Conservation (phyloP, 2,888 invertebrate species). For the Zele albiditarsus region DNA sequence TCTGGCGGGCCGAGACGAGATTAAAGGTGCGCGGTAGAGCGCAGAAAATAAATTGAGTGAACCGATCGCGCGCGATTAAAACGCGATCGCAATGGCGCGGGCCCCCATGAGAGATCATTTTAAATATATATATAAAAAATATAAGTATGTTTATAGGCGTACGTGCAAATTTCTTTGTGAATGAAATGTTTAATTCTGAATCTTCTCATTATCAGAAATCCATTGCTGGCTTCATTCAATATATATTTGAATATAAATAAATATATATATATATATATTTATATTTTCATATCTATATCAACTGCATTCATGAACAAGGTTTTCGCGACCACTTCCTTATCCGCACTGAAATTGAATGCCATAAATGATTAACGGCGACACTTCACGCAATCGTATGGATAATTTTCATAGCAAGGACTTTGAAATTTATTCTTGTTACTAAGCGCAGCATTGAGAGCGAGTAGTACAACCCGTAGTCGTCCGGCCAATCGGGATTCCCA, state of each 20-base stretch:
- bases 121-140: constrained; percentile 28
- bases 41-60: constrained; percentile 51
- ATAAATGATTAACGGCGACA: constrained; percentile 24
- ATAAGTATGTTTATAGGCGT: constrained; percentile 18
- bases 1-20: constrained; percentile 42
- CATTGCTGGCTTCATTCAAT: background rate
- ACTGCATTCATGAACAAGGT: background rate
- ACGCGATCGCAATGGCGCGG: constrained; percentile 45
- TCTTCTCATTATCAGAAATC: background rate
- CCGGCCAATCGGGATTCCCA: constrained; percentile 54
- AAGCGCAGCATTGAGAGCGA: constrained; percentile 18
- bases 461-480: constrained; percentile 37
- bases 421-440: constrained; percentile 25
- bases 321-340: background rate
- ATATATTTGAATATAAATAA: background rate
- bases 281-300: background rate
- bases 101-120: constrained; percentile 36
- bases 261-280: background rate
- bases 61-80: constrained; percentile 52
- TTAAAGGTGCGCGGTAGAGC: constrained; percentile 48
- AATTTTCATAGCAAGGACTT: constrained; percentile 23
- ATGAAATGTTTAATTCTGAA: background rate
- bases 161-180: constrained; percentile 11
- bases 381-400: constrained; percentile 2
- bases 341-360: background rate